Conservation (phyloP, 2,888 invertebrate species). For the Adela reaumurella region DNA sequence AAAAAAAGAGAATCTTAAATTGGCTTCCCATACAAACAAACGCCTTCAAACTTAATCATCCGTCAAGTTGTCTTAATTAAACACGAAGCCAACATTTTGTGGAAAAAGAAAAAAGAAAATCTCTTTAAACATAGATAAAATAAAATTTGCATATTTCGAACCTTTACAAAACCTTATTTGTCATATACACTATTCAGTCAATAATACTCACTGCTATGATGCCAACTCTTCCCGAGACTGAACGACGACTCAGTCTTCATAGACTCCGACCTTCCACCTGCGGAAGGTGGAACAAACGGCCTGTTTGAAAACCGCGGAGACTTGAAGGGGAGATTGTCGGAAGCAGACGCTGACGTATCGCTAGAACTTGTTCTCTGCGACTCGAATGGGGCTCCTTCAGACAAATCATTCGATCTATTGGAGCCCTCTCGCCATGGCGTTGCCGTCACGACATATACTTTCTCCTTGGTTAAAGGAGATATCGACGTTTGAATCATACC, state of each 20-base stretch:
- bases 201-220: conserved; percentile 39
- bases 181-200: too few relatives aligned
- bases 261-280: conserved; percentile 28
- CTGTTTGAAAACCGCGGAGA: conserved; percentile 55
- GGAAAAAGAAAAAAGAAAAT: too few relatives aligned
- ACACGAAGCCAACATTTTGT: too few relatives aligned
- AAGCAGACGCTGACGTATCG: conserved; percentile 20
- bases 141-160: too few relatives aligned
- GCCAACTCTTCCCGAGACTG: conserved; percentile 41
- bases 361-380: conserved; percentile 28
- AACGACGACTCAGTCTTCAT: conserved; percentile 33
- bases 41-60: neutral
- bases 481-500: conserved; percentile 66
- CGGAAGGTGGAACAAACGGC: conserved; percentile 50
- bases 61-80: too few relatives aligned
- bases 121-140: too few relatives aligned
- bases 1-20: too few relatives aligned
- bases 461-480: conserved; percentile 74
- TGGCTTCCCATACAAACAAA: too few relatives aligned
- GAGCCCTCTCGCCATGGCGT: conserved; percentile 51
- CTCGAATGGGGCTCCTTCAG: conserved; percentile 27
- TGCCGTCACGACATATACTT: conserved; percentile 80
- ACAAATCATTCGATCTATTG: conserved; percentile 24
- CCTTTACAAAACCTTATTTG: too few relatives aligned
- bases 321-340: conserved; percentile 33